Evolutionary conservation across 2,888 invertebrate species (phyloP), one percentile per base, ranked within the genome.

Genomic region (Notocelia uddmanniana): DNA sequence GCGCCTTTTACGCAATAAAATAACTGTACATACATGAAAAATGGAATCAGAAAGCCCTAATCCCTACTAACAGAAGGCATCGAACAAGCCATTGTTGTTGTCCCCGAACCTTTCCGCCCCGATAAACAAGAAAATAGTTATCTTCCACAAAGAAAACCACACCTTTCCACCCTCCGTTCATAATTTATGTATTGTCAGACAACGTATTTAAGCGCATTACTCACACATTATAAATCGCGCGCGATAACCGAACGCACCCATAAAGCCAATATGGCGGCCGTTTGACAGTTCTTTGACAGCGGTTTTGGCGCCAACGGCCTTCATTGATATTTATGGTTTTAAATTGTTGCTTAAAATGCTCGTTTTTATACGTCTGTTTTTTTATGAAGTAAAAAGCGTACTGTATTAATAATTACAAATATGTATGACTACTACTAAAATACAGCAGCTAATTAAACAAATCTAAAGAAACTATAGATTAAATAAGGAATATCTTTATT

Each of bases 191-290:
- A 89, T 91, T 91, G 91, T 90, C 91, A 88, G 83, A 82, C 77
- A 76, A 78, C 86, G 89, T 92, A 91, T 92, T 92, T 91, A 92
- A 89, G 88, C 87, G 83, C 89, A 90, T 93, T 92, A 92, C 90
- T 93, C 92, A 92, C 92, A 90, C 89, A 91, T 93, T 92, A 92
- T 92, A 93, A 92, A 92, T 90, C 90, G 90, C 82, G 83, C 85
- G 84, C 81, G 92, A 92, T 92, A 92, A 90, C 83, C 84, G 81
- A 84, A 85, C 85, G 87, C 85, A 80, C 74, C 80, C 83, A 81
- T 87, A 87, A 88, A 83, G 81, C 80, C 78, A 88, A 89, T 87
- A 91, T 89, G 91, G 90, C 89, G 86, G 78, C 79, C 78, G 70
- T 74, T 75, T 86, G 88, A 87, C 87, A 85, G 80, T 79, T 84